These are phyloP conservation scores for Rhea pennata DNA, from an alignment of 2,113 vertebrate species.

Conservation along the genomic window DNA sequence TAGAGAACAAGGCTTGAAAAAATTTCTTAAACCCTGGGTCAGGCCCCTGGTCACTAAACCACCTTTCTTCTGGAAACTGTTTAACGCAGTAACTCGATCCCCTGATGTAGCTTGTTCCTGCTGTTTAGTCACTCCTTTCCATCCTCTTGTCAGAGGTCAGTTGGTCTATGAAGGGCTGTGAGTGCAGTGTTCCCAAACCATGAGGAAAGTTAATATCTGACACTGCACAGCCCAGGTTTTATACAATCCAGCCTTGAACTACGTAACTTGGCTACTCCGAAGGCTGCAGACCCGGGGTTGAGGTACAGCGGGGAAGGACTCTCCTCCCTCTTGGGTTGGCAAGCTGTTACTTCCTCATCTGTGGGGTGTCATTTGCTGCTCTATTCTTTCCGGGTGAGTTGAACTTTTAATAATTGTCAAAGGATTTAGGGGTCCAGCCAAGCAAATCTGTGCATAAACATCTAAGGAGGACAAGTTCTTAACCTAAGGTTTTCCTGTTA, in stretches of 20 bases:
- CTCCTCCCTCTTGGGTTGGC: not conserved
- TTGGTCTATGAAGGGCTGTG: not conserved
- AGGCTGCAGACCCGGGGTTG: not conserved
- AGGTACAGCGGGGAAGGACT: not conserved
- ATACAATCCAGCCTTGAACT: fast-evolving
- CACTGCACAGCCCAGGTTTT: fast-evolving
- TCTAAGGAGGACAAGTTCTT: not conserved
- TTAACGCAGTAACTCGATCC: not conserved
- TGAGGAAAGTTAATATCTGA: not conserved
- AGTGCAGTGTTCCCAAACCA: not conserved
- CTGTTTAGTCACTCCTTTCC: not conserved
- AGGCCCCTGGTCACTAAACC: not conserved
- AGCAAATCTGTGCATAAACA: not conserved
- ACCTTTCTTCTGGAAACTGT: not conserved
- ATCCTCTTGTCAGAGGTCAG: not conserved
- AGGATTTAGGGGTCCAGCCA: not conserved
- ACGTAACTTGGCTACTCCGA: no score
- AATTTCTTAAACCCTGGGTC: fast-evolving
- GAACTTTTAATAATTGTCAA: not conserved
- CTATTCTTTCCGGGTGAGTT: not conserved
- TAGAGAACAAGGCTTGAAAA: not conserved
- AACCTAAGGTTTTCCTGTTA: not conserved
- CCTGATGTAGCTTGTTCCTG: not conserved
- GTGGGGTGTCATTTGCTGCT: not conserved
- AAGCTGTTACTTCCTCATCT: not conserved